These are phyloP conservation scores for Eupithecia vulgata DNA, from an alignment of 2,888 invertebrate species.

Conservation along the genomic window DNA sequence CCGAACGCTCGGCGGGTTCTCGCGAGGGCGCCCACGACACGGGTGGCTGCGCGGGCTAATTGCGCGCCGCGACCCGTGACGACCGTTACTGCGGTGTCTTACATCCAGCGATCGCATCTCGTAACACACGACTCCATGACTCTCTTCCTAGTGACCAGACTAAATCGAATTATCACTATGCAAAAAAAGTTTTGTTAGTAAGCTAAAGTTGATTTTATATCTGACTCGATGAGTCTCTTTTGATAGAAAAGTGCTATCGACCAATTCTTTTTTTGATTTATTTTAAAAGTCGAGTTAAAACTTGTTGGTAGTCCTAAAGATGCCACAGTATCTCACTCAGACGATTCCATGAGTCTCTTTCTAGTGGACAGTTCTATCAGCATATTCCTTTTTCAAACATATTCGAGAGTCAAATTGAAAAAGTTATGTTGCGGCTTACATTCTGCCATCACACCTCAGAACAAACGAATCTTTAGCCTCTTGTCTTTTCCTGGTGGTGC, in stretches of 20 bases:
- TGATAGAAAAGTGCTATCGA: too few species aligned
- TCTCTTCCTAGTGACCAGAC: constrained; percentile 6
- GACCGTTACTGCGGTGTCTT: constrained; percentile 38
- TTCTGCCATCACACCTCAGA: too few species aligned
- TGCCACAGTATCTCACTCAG: too few species aligned
- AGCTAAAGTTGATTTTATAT: background rate
- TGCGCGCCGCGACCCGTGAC: constrained; percentile 71
- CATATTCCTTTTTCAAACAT: too few species aligned
- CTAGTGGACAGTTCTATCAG: too few species aligned
- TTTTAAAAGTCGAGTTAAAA: too few species aligned
- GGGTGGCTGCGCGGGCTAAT: constrained; percentile 69
- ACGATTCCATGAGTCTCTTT: too few species aligned
- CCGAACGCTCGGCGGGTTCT: constrained; percentile 31
- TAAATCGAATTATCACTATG: background rate
- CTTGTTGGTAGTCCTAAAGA: too few species aligned
- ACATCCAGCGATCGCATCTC: constrained; percentile 30
- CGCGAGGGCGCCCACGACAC: constrained; percentile 43
- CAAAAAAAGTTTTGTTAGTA: background rate
- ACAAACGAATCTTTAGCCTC: too few species aligned
- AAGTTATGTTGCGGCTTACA: too few species aligned
- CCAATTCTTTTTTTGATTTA: too few species aligned
- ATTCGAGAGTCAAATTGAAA: too few species aligned
- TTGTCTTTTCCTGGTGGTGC: background rate
- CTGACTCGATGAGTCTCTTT: background rate
- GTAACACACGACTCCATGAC: constrained; percentile 13